Evolutionary conservation across 2,797 vertebrate genomes (phyloP), one percentile per base, ranked within the genome.

Genomic region (Spondyliosoma cantharus): DNA sequence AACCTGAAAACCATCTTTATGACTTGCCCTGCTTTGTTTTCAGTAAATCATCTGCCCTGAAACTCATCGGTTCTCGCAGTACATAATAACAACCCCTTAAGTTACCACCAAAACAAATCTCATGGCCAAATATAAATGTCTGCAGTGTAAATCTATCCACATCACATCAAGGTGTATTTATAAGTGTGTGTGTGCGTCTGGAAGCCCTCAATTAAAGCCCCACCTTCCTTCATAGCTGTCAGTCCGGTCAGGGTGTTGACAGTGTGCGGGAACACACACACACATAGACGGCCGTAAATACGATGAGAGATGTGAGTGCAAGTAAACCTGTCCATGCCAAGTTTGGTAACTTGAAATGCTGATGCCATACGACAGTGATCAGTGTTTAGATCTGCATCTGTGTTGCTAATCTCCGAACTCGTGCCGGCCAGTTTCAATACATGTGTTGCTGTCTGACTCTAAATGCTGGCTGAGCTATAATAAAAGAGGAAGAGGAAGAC

Each of bases 401-500:
- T 7, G 63, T 22, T 8, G 48, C 64, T 63, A 46, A 71, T 74
- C 69, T 78, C 27, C 6, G 0, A 67, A 13, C 25, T 12, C 17
- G 37, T 60, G 74, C 25, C 16, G 56, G 48, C 3, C 46, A 8
- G 71, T 84, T 83, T 80, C 80, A 69, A 27, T 76, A 29, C 66
- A 58, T 75, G 85, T 78, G 76, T 63, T 53, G 66, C 74, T 53
- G 66, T 75, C 73, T 73, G 78, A 45, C 42, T 82, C 74, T 49
- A 74, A 86, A 61, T 80, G 85, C 90, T 84, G 66, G 76, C 43
- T 86, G 89, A 86, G 88, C 86, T 68, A 46, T 73, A 71, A 79
- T 69, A 77, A 93, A 93, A 91, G 89, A 88, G 92, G 92, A 93
- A 93, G 91, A 89, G 90, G 86, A 86, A 87, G 87, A 52, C 89